Evolutionary conservation across 2,797 vertebrate genomes (phyloP).

Genomic region (Avahi laniger): DNA sequence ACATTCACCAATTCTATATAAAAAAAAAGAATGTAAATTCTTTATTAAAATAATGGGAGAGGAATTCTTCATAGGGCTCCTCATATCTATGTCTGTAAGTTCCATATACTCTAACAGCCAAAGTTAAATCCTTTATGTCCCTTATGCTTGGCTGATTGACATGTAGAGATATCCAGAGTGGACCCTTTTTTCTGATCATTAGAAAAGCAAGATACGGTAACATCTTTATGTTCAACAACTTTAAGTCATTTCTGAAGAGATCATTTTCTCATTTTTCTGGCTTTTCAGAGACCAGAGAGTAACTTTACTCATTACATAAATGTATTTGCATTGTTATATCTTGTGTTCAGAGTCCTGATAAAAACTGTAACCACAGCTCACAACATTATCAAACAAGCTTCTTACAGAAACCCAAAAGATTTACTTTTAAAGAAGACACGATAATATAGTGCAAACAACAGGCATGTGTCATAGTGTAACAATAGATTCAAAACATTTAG

Average conservation of each 20-base stretch:
- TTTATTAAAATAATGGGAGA: conserved; percentile 45
- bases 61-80: conserved; percentile 50
- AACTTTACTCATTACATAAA: conserved; percentile 27
- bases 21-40: conserved; percentile 37
- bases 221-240: neutral
- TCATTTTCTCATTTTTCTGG: conserved; percentile 27
- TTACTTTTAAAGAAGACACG: conserved; percentile 52
- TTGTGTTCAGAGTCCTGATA: conserved; percentile 55
- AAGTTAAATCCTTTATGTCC: neutral
- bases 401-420: conserved; percentile 68
- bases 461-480: neutral
- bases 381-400: conserved; percentile 57
- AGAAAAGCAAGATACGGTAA: conserved; percentile 3
- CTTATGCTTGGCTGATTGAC: neutral
- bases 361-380: conserved; percentile 54
- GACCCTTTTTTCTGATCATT: neutral
- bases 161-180: neutral
- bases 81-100: conserved; percentile 6
- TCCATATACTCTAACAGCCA: neutral
- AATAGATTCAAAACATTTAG: conserved; percentile 40
- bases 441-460: conserved; percentile 82
- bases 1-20: conserved; percentile 59
- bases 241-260: neutral
- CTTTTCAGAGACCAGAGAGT: conserved; percentile 44
- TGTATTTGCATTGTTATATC: conserved; percentile 9